Evolutionary conservation across 30 jellyfish, hydroid and myxozoan genomes (phyloP), one percentile per base, ranked within the genome.

Genomic region (Aurelia sp.): DNA sequence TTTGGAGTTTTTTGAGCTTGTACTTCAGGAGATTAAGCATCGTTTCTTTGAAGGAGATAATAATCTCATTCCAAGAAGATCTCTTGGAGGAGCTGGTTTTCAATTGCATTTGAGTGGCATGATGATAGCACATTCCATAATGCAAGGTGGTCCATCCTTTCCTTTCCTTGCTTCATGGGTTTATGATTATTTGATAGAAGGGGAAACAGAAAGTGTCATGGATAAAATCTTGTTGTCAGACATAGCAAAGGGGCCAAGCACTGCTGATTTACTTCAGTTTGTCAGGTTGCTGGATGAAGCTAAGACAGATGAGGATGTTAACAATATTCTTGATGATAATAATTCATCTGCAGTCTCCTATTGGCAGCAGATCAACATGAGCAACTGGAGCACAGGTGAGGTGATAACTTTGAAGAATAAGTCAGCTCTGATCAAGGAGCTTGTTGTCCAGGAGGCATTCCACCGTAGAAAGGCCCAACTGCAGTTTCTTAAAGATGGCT

Each of bases 121-220:
- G 69, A 72, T 72, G 84, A 72, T 72, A 72, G 50, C 84, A 72
- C 55, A 72, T 51, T 18, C 48, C 48, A 24, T 41, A n/a, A 27
- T 69, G 80, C 80, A 69, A 33, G 80, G 80, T 69, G 80, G 80
- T 33, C 80, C 31, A 33, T 69, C 80, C 80, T 69, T 69, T 69
- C 72, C 84, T 12, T n/a, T 41, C 70, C 70, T 72, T 72, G 84
- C 84, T 41, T 51, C 84, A 13, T 44, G 69, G 70, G 70, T 40
- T 47, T 47, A 41, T 41, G 84, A 72, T 41, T 72, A 72, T 72
- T 70, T 72, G 69, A 10, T 72, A 10, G 69, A 41, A 51, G 84
- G 84, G 69, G 84, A 72, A 72, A 72, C 84, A 18, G 70, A 72
- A 72, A 51, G 69, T 47, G 48, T 72, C 70, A 4, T 72, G 67